Percentiles rank a stretch among this genome's conserved stretches.
Evolutionary conservation across 2,797 vertebrate genomes (phyloP).

Genomic region (Jordanella pulchra): DNA sequence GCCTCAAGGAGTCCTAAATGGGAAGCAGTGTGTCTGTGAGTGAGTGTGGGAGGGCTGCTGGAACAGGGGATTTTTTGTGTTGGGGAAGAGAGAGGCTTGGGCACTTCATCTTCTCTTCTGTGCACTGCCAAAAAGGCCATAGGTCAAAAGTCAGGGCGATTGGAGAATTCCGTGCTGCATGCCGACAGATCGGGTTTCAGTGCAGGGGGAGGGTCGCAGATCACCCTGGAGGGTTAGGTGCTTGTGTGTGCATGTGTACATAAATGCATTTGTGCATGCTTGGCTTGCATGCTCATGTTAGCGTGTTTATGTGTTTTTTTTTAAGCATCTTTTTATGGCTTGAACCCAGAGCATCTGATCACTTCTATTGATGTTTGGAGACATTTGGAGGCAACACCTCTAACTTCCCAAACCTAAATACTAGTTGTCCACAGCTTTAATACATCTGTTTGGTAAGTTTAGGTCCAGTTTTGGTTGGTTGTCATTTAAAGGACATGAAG

Average conservation of each 20-base stretch:
- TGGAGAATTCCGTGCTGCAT: conserved; percentile 87
- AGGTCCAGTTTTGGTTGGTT: conserved; percentile 40
- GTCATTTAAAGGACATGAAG: conserved; percentile 22
- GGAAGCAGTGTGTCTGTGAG: conserved; percentile 56
- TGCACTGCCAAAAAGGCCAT: conserved; percentile 85
- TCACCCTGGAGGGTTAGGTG: conserved; percentile 80
- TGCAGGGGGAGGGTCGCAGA: conserved; percentile 73
- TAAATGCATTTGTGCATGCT: conserved; percentile 20
- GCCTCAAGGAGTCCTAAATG: conserved; percentile 67
- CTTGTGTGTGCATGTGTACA: conserved; percentile 48
- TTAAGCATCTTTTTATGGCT: conserved; percentile 53
- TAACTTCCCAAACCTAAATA: conserved; percentile 41
- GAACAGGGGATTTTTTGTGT: conserved; percentile 87
- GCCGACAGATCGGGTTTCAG: conserved; percentile 86
- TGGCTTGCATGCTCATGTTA: conserved; percentile 8
- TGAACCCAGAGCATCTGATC: conserved; percentile 60
- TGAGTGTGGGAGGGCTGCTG: conserved; percentile 71
- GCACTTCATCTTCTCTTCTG: conserved; percentile 88
- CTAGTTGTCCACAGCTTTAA: conserved; percentile 31
- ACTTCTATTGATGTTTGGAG: conserved; percentile 69
- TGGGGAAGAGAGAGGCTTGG: conserved; percentile 80
- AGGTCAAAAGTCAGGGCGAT: conserved; percentile 88
- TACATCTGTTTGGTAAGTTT: conserved; percentile 42
- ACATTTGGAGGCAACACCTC: conserved; percentile 47
- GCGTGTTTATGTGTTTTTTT: conserved; percentile 60